A percentile compares a stretch with the other conserved stretches of the same genome.
These are phyloP conservation scores for Cosmia pyralina DNA, from an alignment of 2,888 invertebrate species.

Conservation along the genomic window DNA sequence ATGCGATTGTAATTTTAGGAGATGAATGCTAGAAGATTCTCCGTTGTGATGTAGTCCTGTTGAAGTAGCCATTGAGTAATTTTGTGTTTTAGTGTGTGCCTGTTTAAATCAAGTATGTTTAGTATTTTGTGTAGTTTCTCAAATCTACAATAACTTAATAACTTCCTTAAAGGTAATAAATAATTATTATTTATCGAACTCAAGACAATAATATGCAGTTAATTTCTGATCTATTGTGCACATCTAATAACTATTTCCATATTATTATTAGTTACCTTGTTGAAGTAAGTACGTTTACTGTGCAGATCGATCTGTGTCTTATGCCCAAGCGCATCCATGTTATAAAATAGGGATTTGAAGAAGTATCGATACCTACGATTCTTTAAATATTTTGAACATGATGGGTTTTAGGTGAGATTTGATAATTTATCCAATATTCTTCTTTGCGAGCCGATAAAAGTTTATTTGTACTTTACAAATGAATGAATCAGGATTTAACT, in stretches of 20 bases:
- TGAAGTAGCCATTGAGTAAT: no score
- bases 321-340: slow-evolving; percentile 68
- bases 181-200: neutral
- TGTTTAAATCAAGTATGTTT: no score
- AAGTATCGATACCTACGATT: slow-evolving; percentile 6
- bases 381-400: no score
- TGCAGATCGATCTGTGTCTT: slow-evolving; percentile 52
- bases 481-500: no score
- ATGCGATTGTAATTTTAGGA: no score
- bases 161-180: neutral
- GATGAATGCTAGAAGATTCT: no score
- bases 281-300: slow-evolving; percentile 43
- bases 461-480: no score
- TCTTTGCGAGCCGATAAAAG: neutral
- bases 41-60: no score
- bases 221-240: slow-evolving; percentile 13
- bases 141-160: neutral
- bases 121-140: no score
- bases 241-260: slow-evolving; percentile 42
- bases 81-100: no score
- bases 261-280: slow-evolving; percentile 49
- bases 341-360: slow-evolving; percentile 67
- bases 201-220: neutral
- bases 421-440: neutral
- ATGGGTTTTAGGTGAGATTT: no score